Evolutionary conservation across 2,113 vertebrate genomes (phyloP).

Genomic region (Corythoichthys intestinalis): DNA sequence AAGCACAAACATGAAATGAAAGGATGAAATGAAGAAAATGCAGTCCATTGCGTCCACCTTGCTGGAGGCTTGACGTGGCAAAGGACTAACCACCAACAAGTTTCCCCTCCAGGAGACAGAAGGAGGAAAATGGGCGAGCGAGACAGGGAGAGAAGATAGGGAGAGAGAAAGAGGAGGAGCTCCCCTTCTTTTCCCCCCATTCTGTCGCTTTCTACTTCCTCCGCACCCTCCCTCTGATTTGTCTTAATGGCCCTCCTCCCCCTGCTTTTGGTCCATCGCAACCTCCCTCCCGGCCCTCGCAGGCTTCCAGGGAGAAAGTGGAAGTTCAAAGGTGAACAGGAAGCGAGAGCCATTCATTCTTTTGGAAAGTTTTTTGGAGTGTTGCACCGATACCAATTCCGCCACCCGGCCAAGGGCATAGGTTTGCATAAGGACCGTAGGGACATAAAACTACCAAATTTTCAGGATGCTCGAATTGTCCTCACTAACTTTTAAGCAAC

Average conservation of each 20-base stretch:
- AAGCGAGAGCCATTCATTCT: slow-evolving; percentile 76
- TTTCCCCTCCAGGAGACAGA: slow-evolving; percentile 64
- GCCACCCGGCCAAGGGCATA: too few relatives aligned
- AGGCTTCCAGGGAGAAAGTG: slow-evolving; percentile 73
- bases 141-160: slow-evolving; percentile 67
- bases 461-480: too few relatives aligned
- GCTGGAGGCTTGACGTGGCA: slow-evolving; percentile 85
- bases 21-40: neutral
- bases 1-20: neutral
- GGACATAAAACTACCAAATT: too few relatives aligned
- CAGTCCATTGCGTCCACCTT: slow-evolving; percentile 6
- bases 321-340: slow-evolving; percentile 86
- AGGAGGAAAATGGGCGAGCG: slow-evolving; percentile 64
- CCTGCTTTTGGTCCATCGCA: slow-evolving; percentile 16
- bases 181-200: slow-evolving; percentile 58
- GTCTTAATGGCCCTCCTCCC: slow-evolving; percentile 16
- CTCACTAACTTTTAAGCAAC: too few relatives aligned
- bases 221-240: slow-evolving; percentile 54
- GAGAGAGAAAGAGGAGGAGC: slow-evolving; percentile 74
- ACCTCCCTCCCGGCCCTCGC: slow-evolving; percentile 22
- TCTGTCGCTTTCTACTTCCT: slow-evolving; percentile 46
- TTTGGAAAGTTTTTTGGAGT: slow-evolving; percentile 25
- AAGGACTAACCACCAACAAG: slow-evolving; percentile 75
- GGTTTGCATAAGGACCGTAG: too few relatives aligned
- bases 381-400: too few relatives aligned